Base-by-base conservation (phyloP, 2,113 vertebrate genomes). In the Cottus gobio region DNA sequence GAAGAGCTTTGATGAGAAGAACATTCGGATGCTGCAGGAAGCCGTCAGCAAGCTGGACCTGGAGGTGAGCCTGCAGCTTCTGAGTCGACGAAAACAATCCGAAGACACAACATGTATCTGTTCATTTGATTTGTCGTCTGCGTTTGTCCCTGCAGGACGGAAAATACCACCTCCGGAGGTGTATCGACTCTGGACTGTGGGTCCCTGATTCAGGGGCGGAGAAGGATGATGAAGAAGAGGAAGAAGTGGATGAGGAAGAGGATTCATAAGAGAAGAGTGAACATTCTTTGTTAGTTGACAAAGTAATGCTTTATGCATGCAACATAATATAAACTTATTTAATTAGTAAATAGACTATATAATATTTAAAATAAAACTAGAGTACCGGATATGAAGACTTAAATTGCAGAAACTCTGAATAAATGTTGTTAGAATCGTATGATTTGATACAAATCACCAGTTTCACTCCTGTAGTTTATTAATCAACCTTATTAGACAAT, bases 1-100 rank as follows among this genome's bases (percentile, higher is more conserved):
- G 88, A 96, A 96, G 52, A 96, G 97, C 82, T 97, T 98, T 34
- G 96, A 97, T 9, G 94, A 95, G 18, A 97, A 97, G 82, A 96
- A 97, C 4, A 93, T 97, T 7, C 93, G 95, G 90, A 95, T 96
- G 96, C 83, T 98, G 28, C 97, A 97, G 57, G 95, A 97, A 0
- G 89, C 93, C 0, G 95, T 98, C 85, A 94, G 91, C 91, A 96
- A 95, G 62, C 94, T 97, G 95, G 94, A 96, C 44, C 95, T 95
- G 0, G 91, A 94, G 2, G 97, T 97, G 79, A 94, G 96, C 88
- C 48, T 7, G 26, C n/a, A 15, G 24, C 30, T 15, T 37, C 28
- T 37, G 36, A n/a, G 3, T 30, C 7, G 52, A 7, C 28, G n/a
- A 20, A 37, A n/a, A 7, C 2, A 44, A 4, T 10, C 34, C 5